These are phyloP conservation scores for Onychorhynchus coronatus DNA, from an alignment of 2,113 vertebrate species.

Conservation along the genomic window DNA sequence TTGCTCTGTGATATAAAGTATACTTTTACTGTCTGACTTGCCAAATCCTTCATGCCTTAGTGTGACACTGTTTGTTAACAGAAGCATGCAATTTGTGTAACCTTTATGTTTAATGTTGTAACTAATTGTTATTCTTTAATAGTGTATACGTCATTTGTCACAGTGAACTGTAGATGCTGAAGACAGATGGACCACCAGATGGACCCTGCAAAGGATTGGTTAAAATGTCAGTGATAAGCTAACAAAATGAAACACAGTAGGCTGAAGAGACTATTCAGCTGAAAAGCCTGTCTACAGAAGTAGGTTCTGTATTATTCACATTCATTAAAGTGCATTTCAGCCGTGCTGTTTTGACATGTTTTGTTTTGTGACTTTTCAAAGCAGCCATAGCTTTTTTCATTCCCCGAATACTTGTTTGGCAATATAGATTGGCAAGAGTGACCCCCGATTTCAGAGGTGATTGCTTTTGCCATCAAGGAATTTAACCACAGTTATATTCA, in stretches of 20 bases:
- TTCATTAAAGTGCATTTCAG: conserved; percentile 22
- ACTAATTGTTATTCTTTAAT: conserved; percentile 52
- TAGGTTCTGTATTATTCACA: background rate
- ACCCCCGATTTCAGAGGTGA: background rate
- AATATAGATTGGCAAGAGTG: background rate
- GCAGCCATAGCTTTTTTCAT: background rate
- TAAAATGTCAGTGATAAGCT: conserved; percentile 70
- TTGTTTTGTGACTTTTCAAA: background rate
- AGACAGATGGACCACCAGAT: conserved; percentile 79
- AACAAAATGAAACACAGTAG: conserved; percentile 58
- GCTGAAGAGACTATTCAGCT: conserved; percentile 44
- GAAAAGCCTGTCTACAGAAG: conserved; percentile 52
- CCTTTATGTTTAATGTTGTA: conserved; percentile 33
- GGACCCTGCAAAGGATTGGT: conserved; percentile 64
- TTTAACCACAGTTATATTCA: background rate
- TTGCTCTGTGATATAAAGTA: conserved; percentile 13
- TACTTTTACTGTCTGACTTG: background rate
- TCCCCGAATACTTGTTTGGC: background rate
- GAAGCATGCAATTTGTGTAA: conserved; percentile 31
- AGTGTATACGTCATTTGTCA: conserved; percentile 55
- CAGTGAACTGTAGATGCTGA: conserved; percentile 50
- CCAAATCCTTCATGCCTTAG: conserved; percentile 7
- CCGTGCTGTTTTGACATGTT: background rate
- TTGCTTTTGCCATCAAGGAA: background rate
- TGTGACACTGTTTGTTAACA: conserved; percentile 12